Percentiles rank a stretch among this genome's conserved stretches.
These are phyloP conservation scores for Centropus bengalensis DNA, from an alignment of 2,113 vertebrate species.

Conservation along the genomic window DNA sequence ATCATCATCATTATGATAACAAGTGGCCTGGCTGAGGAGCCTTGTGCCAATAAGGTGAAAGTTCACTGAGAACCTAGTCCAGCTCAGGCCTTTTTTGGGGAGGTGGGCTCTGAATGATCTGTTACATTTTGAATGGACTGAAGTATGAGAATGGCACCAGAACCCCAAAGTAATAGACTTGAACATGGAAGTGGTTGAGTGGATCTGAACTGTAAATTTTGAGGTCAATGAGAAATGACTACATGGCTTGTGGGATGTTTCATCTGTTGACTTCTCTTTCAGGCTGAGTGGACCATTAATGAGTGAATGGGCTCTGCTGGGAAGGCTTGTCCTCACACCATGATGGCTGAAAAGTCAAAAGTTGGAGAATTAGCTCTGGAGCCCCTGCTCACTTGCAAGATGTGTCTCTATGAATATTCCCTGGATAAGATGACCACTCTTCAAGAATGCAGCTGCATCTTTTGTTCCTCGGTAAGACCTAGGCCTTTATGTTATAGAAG, in stretches of 20 bases:
- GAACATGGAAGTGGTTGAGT: background rate
- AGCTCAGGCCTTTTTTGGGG: background rate
- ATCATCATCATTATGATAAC: background rate
- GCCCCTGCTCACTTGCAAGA: constrained; percentile 86
- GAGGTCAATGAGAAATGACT: background rate
- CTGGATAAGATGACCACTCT: constrained; percentile 83
- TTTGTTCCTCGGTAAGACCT: constrained; percentile 86
- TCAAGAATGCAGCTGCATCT: constrained; percentile 88
- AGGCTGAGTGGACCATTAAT: background rate
- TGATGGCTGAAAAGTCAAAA: constrained; percentile 74
- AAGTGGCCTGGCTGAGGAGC: background rate
- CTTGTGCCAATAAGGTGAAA: background rate
- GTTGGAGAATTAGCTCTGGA: constrained; percentile 64
- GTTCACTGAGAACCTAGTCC: background rate
- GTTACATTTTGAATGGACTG: background rate
- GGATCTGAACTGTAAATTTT: background rate
- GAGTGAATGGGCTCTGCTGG: constrained; percentile 59
- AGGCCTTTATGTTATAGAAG: background rate
- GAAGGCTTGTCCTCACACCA: constrained; percentile 59
- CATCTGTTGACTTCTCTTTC: constrained; percentile 37
- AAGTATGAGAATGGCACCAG: background rate
- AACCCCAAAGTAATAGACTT: background rate
- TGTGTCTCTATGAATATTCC: constrained; percentile 89
- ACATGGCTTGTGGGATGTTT: background rate
- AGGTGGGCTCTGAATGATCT: background rate